Conservation (phyloP, 2,888 invertebrate genomes). For the Mechanitis mazaeus region DNA sequence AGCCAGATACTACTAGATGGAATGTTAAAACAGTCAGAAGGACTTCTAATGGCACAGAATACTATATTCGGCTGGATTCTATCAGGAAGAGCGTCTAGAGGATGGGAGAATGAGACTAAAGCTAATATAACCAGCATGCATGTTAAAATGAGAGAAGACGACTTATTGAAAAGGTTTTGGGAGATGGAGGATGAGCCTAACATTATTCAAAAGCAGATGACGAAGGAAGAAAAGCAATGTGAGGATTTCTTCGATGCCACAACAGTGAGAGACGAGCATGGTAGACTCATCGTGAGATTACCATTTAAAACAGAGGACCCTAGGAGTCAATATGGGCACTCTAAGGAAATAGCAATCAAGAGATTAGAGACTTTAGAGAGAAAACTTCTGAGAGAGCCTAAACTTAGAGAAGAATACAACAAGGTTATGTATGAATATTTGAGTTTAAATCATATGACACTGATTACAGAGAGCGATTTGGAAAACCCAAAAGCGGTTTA, state of each 20-base stretch:
- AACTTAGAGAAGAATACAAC: constrained; percentile 18
- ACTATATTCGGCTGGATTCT: constrained; percentile 11
- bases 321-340: constrained; percentile 20
- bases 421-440: constrained; percentile 25
- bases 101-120: neutral
- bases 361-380: constrained; percentile 20
- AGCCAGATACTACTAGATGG: constrained; percentile 23
- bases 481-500: constrained; percentile 6
- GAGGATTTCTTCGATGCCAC: constrained; percentile 17
- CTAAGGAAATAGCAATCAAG: constrained; percentile 19
- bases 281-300: constrained; percentile 22
- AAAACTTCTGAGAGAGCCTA: constrained; percentile 14
- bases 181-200: constrained; percentile 21
- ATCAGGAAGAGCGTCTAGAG: neutral
- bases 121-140: constrained; percentile 4
- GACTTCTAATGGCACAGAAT: constrained; percentile 8
- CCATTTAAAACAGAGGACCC: constrained; percentile 23
- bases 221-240: constrained; percentile 16
- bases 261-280: constrained; percentile 19
- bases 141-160: constrained; percentile 7
- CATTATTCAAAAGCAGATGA: constrained; percentile 10
- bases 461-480: constrained; percentile 7
- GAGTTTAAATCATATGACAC: constrained; percentile 18
- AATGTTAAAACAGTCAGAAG: constrained; percentile 19
- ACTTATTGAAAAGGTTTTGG: constrained; percentile 18